Base-by-base conservation (phyloP, 1,140 invertebrate genomes). In the Aphelenchoides besseyi region DNA sequence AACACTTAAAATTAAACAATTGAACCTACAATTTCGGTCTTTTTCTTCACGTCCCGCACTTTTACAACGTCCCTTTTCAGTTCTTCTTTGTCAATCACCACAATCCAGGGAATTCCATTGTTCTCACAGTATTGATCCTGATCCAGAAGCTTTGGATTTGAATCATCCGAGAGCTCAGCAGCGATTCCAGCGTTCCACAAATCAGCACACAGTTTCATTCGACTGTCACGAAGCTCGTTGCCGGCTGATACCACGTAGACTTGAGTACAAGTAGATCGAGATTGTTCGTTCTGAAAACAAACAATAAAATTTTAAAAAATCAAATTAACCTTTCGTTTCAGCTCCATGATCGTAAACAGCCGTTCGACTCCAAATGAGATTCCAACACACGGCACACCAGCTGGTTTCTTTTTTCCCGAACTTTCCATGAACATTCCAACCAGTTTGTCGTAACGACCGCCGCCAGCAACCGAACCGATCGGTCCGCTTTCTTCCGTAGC, bases 101-200 rank as follows among this genome's bases (percentile, higher is more conserved):
- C 86, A 0, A 90, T 93, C 35, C 93, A 86, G 0, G 96, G 95
- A 77, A 98, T 97, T 12, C 89, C 89, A 71, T 89, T 89, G 57
- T 93, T 92, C 86, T 98, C 96, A 85, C 95, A 97, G 84, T 95
- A 90, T 83, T 98, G 95, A 41, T 98, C 87, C 82, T 98, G 95
- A 3, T 87, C 90, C 41, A 99, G 85, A 28, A 97, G 87, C 85
- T 98, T 98, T 0, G 93, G 91, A 85, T 95, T 97, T 69, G 90
- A 90, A 85, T 98, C 98, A 85, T 95, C 97, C 0, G 92, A 92
- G 71, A 93, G 92, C 86, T 97, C 94, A 1, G 92, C 91, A 87
- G 94, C 94, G 41, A 98, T 89, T 26, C 90, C 90, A 41, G 90
- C 89, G 75, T 92, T 89, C 94, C 95, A 97, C 0, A 98, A 87